These are phyloP conservation scores for Chloroclysta siterata DNA, from an alignment of 2,888 invertebrate genomes.

Conservation along the genomic window DNA sequence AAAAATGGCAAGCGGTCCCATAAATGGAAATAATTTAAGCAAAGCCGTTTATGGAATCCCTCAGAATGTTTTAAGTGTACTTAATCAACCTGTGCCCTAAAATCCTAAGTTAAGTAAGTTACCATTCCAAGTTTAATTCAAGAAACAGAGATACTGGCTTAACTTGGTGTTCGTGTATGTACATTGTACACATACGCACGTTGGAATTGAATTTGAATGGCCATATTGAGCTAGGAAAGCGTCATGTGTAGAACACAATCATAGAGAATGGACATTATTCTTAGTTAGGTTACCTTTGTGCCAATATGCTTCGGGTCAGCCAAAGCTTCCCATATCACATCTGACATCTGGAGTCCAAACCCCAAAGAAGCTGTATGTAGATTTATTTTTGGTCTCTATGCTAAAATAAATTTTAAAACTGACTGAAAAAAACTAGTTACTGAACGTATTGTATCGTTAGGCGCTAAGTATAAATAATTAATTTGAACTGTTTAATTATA, in stretches of 20 bases:
- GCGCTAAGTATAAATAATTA: too few species aligned
- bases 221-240: too few species aligned
- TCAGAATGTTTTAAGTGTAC: slow-evolving; percentile 28
- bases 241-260: too few species aligned
- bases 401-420: neutral
- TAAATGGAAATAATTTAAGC: slow-evolving; percentile 27
- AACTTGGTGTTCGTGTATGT: slow-evolving; percentile 17
- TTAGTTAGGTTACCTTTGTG: neutral
- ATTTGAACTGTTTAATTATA: too few species aligned
- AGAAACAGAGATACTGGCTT: slow-evolving; percentile 19
- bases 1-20: slow-evolving; percentile 18
- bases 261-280: neutral
- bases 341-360: neutral
- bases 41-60: slow-evolving; percentile 18
- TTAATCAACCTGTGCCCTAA: slow-evolving; percentile 27
- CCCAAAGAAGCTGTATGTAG: neutral
- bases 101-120: slow-evolving; percentile 18
- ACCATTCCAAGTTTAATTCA: slow-evolving; percentile 18
- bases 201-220: neutral
- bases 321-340: neutral
- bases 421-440: neutral
- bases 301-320: neutral
- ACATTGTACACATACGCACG: neutral
- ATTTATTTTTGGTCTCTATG: neutral
- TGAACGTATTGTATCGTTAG: too few species aligned